Evolutionary conservation across 2,888 invertebrate species (phyloP), one percentile per base, ranked within the genome.

Genomic region (Noctua comes): DNA sequence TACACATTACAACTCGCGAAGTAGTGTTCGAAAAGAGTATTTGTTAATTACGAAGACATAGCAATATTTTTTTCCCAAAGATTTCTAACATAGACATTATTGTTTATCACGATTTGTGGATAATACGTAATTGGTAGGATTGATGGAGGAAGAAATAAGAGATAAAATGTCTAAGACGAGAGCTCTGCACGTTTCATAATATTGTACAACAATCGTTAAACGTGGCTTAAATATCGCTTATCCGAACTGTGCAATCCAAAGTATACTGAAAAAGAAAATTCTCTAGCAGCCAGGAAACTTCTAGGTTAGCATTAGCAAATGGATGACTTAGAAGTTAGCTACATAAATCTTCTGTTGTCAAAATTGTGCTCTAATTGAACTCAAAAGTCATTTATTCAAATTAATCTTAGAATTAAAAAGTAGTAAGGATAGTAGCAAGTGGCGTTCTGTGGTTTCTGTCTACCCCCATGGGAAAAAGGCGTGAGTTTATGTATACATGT

Each of bases 61-160:
- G 24, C 31, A 10, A 1, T 21, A 21, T 4, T 11, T n/a, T 36
- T 36, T 40, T 40, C 18, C 13, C 1, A 27, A 7, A 54, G 0
- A 48, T 59, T 51, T 66, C 13, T 31, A n/a, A 7, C 8, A 21
- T 5, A 16, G 27, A 27, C 13, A 31, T 27, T 46, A 62, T 62
- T 81, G n/a, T 68, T 4, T 75, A 24, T 21, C 46, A 46, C 59
- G 27, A 48, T 64, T 64, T 48, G 76, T 64, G 46, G 68, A 57
- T 75, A 68, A 68, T 57, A 64, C 46, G 54, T 27, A 81, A 80
- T 54, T 68, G 27, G 8, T 24, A 7, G 2, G 36, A 82, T 21
- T n/a, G 11, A 24, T 64, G 68, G 82, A 57, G 6, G 46, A 80
- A 68, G 46, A 40, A n/a, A 21, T 31, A 21, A 8, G 21, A 64